A percentile compares a stretch with the other conserved stretches of the same genome.
Evolutionary conservation across 2,888 invertebrate genomes (phyloP).

Genomic region (Agriopis aurantiaria): DNA sequence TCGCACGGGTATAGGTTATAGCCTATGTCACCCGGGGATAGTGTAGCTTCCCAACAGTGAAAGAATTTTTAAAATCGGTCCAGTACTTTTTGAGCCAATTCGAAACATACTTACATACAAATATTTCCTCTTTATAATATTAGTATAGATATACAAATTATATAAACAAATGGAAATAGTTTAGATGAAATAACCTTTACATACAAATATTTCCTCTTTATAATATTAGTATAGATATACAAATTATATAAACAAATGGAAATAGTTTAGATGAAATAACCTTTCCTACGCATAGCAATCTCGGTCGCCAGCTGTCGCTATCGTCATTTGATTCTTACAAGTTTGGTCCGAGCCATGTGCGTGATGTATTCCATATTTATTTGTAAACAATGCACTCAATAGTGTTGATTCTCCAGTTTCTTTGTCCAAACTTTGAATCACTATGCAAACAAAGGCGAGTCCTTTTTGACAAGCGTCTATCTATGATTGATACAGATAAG

Average conservation of each 20-base stretch:
- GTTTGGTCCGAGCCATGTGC: background rate
- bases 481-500: slow-evolving; percentile 30
- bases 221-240: too few relatives aligned
- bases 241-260: too few relatives aligned
- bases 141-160: too few relatives aligned
- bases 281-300: background rate
- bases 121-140: too few relatives aligned
- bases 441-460: slow-evolving; percentile 27
- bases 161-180: too few relatives aligned
- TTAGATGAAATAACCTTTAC: background rate
- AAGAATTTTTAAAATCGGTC: too few relatives aligned
- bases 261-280: background rate
- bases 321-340: background rate
- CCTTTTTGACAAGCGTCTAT: slow-evolving; percentile 31
- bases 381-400: slow-evolving; percentile 23
- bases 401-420: slow-evolving; percentile 16
- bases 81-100: too few relatives aligned
- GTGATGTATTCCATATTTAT: slow-evolving; percentile 3
- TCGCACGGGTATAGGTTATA: too few relatives aligned
- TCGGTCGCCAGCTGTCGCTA: background rate
- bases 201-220: too few relatives aligned
- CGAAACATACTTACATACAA: too few relatives aligned
- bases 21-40: too few relatives aligned
- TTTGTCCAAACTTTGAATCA: slow-evolving; percentile 24
- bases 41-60: too few relatives aligned